These are phyloP conservation scores for Eustalomyia histrio DNA, from an alignment of 2,888 invertebrate genomes.

Conservation along the genomic window DNA sequence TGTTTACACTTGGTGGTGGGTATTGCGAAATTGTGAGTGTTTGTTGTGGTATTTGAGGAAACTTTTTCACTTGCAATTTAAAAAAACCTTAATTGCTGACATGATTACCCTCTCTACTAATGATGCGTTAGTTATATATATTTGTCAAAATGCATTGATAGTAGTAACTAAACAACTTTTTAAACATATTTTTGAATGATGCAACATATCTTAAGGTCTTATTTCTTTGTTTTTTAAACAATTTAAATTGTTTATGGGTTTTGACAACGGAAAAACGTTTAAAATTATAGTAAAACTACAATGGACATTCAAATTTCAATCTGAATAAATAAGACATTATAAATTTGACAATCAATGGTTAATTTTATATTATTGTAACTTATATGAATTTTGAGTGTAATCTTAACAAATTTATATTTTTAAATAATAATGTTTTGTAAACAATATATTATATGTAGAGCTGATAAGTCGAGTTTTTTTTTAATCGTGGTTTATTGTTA, in stretches of 20 bases:
- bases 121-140: constrained; percentile 17
- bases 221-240: not conserved
- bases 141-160: constrained; percentile 13
- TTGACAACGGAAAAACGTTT: not conserved
- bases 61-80: no score
- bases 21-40: no score
- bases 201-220: constrained; percentile 9
- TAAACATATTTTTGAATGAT: constrained; percentile 38
- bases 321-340: not conserved
- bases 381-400: not conserved
- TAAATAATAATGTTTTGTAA: constrained; percentile 12
- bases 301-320: not conserved
- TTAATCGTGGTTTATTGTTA: not conserved
- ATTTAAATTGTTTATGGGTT: constrained; percentile 14
- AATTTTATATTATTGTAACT: not conserved
- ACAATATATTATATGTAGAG: not conserved
- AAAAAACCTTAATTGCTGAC: no score
- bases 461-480: not conserved
- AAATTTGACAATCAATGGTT: not conserved
- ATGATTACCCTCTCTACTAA: no score
- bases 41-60: no score
- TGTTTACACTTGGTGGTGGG: no score
- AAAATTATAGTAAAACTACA: not conserved
- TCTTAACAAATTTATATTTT: constrained; percentile 15
- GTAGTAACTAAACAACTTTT: constrained; percentile 23